Conservation (phyloP, 2,113 vertebrate genomes). For the Rutilus rutilus region DNA sequence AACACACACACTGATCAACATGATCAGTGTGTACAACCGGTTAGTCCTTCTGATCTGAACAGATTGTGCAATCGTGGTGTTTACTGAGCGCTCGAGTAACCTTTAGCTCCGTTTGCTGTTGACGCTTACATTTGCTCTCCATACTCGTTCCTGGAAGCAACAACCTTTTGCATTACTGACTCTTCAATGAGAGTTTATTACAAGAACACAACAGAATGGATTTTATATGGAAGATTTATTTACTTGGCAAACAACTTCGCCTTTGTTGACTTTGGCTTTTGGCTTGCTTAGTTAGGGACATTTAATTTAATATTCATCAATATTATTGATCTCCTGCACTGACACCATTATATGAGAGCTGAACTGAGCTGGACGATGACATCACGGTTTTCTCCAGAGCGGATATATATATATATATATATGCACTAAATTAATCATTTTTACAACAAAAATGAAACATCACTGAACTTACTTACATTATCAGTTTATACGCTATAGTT, state of each 20-base stretch:
- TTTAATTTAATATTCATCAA: no score
- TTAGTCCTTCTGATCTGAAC: neutral
- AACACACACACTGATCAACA: neutral
- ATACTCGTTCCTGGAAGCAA: neutral
- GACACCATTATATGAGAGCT: no score
- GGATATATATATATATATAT: no score
- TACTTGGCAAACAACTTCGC: neutral
- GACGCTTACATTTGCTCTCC: neutral
- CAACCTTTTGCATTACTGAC: neutral
- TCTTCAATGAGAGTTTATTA: neutral
- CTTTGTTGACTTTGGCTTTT: no score
- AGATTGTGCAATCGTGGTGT: neutral
- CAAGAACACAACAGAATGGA: neutral
- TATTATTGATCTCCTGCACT: no score
- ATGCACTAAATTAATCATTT: no score
- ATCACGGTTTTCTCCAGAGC: no score
- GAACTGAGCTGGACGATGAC: no score
- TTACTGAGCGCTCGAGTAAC: neutral
- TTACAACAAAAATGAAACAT: no score
- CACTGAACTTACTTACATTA: no score
- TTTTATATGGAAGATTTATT: neutral
- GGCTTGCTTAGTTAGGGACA: no score
- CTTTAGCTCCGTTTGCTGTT: neutral
- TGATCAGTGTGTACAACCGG: neutral
- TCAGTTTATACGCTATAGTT: no score